These are phyloP conservation scores for Brachystomella parvula DNA, from an alignment of 1,140 invertebrate species.

Conservation along the genomic window DNA sequence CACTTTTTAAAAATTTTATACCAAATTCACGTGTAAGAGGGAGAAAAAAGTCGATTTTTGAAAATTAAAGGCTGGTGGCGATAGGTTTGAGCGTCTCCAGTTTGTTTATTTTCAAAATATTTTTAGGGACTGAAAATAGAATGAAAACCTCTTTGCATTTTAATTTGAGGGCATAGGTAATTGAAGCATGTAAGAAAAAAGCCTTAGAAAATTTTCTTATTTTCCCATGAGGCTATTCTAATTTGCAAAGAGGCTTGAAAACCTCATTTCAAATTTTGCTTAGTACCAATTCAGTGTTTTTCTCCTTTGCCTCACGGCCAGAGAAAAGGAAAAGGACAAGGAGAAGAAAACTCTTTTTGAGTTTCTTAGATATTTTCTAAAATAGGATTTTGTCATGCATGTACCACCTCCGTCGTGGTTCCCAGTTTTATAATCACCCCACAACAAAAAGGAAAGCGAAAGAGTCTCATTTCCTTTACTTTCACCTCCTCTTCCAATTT, in stretches of 20 bases:
- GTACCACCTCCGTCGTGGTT: too few relatives aligned
- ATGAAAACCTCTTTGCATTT: not conserved
- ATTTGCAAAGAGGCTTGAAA: not conserved
- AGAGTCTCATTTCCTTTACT: conserved; percentile 9
- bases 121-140: too few relatives aligned
- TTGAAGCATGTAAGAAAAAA: not conserved
- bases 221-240: not conserved
- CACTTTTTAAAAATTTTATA: too few relatives aligned
- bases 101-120: too few relatives aligned
- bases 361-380: not conserved
- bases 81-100: too few relatives aligned
- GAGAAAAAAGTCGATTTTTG: too few relatives aligned
- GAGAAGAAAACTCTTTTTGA: conserved; percentile 4
- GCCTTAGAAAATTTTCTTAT: not conserved
- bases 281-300: too few relatives aligned
- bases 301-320: not conserved
- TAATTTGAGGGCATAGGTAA: not conserved
- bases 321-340: not conserved
- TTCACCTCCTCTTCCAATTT: conserved; percentile 10
- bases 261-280: conserved; percentile 1
- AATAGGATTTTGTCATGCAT: conserved; percentile 7
- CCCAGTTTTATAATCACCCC: not conserved
- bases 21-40: too few relatives aligned
- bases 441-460: not conserved
- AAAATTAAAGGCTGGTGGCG: too few relatives aligned